Percentiles rank a stretch among this genome's conserved stretches.
These are phyloP conservation scores for Garra rufa DNA, from an alignment of 2,113 vertebrate genomes.

Conservation along the genomic window DNA sequence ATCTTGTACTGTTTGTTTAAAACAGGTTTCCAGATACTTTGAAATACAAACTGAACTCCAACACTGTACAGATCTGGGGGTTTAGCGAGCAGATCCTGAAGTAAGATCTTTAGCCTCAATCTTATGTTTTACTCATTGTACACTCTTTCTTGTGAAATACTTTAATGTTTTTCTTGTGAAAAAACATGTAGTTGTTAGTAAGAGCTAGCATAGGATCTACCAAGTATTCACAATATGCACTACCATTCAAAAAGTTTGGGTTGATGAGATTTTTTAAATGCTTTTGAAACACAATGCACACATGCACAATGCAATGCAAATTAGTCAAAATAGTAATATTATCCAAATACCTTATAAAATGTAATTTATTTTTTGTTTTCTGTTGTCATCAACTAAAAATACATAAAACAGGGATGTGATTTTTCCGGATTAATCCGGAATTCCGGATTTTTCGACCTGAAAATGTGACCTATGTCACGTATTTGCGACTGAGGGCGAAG, in stretches of 20 bases:
- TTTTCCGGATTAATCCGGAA: too few relatives aligned
- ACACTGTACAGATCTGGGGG: constrained; percentile 67
- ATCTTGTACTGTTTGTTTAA: not conserved
- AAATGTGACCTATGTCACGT: too few relatives aligned
- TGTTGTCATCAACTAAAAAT: too few relatives aligned
- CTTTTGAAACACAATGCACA: too few relatives aligned
- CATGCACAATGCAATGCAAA: too few relatives aligned
- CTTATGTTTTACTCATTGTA: too few relatives aligned
- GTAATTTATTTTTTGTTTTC: too few relatives aligned
- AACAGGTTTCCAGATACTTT: not conserved
- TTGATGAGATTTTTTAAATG: not conserved
- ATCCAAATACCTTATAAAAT: too few relatives aligned
- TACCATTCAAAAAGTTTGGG: not conserved
- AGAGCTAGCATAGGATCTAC: not conserved
- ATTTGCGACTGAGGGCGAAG: too few relatives aligned
- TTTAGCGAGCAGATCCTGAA: constrained; percentile 83
- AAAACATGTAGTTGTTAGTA: not conserved
- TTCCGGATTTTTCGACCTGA: too few relatives aligned
- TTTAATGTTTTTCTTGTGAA: not conserved
- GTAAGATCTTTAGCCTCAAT: constrained; percentile 66
- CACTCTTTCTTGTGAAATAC: not conserved
- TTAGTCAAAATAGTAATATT: too few relatives aligned
- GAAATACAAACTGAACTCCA: constrained; percentile 39
- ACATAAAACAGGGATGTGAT: too few relatives aligned
- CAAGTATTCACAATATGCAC: not conserved